phyloP scores from a whole-genome alignment of 2,888 invertebrate species.

The Drosophila merina region DNA sequence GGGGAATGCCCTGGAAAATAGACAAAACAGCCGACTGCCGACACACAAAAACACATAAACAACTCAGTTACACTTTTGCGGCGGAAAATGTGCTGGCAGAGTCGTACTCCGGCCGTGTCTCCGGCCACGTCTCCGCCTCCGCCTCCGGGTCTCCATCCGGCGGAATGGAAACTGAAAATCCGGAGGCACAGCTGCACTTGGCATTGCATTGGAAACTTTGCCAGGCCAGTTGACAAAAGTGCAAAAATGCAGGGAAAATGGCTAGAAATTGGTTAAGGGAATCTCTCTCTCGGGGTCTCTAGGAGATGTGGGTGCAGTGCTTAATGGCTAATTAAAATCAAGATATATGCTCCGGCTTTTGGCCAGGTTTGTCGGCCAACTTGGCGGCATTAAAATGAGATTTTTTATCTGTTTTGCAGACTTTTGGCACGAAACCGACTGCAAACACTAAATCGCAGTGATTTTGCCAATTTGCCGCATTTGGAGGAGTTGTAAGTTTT shows the following conservation, averaged over 20 bases:
- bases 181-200: constrained; percentile 61
- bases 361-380: constrained; percentile 37
- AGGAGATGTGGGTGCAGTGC: constrained; percentile 39
- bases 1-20: constrained; percentile 15
- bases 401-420: constrained; percentile 59
- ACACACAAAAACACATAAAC: constrained; percentile 64
- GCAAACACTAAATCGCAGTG: constrained; percentile 64
- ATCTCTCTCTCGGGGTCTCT: neutral
- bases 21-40: constrained; percentile 37
- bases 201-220: constrained; percentile 51
- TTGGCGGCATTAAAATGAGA: constrained; percentile 61
- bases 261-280: neutral
- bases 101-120: neutral
- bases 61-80: constrained; percentile 73
- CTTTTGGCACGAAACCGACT: constrained; percentile 81
- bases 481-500: constrained; percentile 81
- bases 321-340: constrained; percentile 73
- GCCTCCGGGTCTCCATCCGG: neutral
- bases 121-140: neutral
- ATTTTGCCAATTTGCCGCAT: constrained; percentile 74
- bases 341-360: constrained; percentile 39
- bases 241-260: neutral
- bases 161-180: constrained; percentile 5
- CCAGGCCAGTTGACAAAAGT: constrained; percentile 37
- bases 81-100: constrained; percentile 11